Conservation (phyloP, 2,888 invertebrate species). For the Drosophila emarginata region DNA sequence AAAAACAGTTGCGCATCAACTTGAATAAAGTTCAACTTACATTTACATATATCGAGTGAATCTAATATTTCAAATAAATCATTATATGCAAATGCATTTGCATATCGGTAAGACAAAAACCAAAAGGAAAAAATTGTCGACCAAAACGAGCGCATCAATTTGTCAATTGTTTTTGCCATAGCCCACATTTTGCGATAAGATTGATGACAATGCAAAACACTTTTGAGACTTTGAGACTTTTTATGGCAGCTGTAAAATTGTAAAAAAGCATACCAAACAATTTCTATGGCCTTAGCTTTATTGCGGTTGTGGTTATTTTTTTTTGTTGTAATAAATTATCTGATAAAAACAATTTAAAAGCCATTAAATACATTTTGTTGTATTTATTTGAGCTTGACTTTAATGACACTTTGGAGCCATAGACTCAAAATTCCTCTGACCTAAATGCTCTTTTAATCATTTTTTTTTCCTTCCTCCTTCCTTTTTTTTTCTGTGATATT, state of each 20-base stretch:
- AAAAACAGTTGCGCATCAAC: not conserved
- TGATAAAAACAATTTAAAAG: constrained; percentile 56
- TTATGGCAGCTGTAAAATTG: constrained; percentile 39
- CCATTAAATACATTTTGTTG: constrained; percentile 45
- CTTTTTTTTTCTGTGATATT: constrained; percentile 10
- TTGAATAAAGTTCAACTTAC: not conserved
- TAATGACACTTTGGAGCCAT: constrained; percentile 22
- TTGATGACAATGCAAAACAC: constrained; percentile 39
- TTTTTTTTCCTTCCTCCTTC: constrained; percentile 4
- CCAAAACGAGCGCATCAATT: constrained; percentile 31
- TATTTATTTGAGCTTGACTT: constrained; percentile 40
- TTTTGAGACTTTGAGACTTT: constrained; percentile 38
- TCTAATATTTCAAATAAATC: not conserved
- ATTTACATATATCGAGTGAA: not conserved
- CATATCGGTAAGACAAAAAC: not conserved
- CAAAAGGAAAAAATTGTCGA: not conserved
- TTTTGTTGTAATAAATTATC: constrained; percentile 52
- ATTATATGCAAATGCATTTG: constrained; percentile 11
- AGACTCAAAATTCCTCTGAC: constrained; percentile 7
- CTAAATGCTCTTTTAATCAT: constrained; percentile 28
- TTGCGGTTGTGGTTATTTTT: constrained; percentile 38
- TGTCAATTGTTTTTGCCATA: constrained; percentile 42
- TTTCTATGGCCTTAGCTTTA: constrained; percentile 42
- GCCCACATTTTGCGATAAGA: constrained; percentile 26
- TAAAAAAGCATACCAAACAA: constrained; percentile 23